Percentiles rank a stretch among this genome's conserved stretches.
These are phyloP conservation scores for Rhipidura dahli DNA, from an alignment of 2,113 vertebrate genomes.

Conservation along the genomic window DNA sequence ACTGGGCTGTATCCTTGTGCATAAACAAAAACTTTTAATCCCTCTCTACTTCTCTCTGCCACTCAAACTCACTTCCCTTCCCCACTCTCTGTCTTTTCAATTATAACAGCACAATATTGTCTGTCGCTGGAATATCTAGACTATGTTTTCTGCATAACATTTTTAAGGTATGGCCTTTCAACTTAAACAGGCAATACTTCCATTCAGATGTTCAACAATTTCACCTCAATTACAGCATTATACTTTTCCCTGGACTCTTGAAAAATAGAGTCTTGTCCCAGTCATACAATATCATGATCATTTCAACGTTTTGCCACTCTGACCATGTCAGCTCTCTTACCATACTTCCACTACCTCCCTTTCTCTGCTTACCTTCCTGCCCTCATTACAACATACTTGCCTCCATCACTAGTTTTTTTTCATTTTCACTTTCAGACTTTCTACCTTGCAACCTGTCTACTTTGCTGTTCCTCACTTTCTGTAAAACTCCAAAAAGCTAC, in stretches of 20 bases:
- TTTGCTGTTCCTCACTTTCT: neutral
- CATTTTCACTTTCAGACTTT: neutral
- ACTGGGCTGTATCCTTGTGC: neutral
- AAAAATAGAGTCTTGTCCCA: neutral
- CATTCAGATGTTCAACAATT: neutral
- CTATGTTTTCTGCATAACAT: neutral
- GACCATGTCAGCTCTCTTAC: neutral
- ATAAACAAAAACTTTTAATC: neutral
- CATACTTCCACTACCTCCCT: neutral
- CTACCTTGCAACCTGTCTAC: neutral
- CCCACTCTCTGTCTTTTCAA: neutral
- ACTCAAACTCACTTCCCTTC: neutral
- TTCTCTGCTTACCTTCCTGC: neutral
- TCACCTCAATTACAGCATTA: neutral
- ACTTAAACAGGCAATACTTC: neutral
- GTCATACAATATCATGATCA: neutral
- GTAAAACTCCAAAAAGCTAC: neutral
- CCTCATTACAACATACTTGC: neutral
- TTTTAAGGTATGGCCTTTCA: neutral
- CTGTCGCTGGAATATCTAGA: neutral
- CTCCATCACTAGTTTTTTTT: neutral
- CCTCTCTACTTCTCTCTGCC: neutral
- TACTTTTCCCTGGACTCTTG: neutral
- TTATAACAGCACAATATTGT: neutral
- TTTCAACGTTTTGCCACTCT: neutral